Evolutionary conservation across 2,797 vertebrate species (phyloP), one percentile per base, ranked within the genome.

Genomic region (Tachyglossus aculeatus): DNA sequence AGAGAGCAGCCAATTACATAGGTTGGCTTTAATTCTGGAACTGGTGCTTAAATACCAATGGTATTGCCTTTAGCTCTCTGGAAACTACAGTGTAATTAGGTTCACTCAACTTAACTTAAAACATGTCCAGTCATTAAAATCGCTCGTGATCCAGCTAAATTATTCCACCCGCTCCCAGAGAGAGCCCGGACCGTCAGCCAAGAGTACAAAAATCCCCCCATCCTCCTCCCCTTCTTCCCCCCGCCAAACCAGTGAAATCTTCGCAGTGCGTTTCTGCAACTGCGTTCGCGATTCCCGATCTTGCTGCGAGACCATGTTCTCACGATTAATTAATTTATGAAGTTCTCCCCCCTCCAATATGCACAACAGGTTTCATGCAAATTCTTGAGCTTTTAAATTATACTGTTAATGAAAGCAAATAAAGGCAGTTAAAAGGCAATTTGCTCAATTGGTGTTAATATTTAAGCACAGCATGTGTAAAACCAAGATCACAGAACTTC

Each of bases 381-480:
- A 94, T 93, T 84, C 24, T 68, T 83, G 84, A 92, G 92, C 92
- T 94, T 94, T 93, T 94, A 94, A 94, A 94, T 94, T 94, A 93
- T 93, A 84, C 84, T 62, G 82, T 90, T 94, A 94, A 94, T 94
- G 93, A 94, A 94, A 91, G 89, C 91, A 93, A 93, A 94, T 93
- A 94, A 93, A 94, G 74, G 90, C 92, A 93, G 93, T 94, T 94
- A 93, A 93, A 93, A 93, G 91, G 88, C 92, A 94, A 94, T 94
- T 93, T 94, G 87, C 92, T 93, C 92, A 91, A 94, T 92, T 94
- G 92, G 93, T 92, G 92, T 89, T 93, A 93, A 94, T 94, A 94
- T 93, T 93, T 93, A 93, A 92, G 90, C 93, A 94, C 93, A 94
- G 93, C 92, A 82, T 91, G 93, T 79, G 85, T 58, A 88, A 89